phyloP scores from a whole-genome alignment of 92 coral and sea anemone species.

The Phymanthus crucifer region DNA sequence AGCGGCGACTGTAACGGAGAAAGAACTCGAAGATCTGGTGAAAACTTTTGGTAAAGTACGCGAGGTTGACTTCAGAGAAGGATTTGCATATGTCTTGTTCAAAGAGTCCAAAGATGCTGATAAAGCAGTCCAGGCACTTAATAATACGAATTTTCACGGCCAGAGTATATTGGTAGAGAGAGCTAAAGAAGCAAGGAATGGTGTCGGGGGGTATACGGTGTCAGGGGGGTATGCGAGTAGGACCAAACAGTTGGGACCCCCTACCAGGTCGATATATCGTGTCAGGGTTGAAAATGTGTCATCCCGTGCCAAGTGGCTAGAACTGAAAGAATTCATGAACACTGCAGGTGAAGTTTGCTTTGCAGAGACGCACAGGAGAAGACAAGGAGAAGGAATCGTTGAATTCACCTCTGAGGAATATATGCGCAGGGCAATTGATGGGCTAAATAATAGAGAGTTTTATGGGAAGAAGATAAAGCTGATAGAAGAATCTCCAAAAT shows the following conservation, averaged over 20 bases:
- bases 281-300: constrained; percentile 95
- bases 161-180: constrained; percentile 91
- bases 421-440: constrained; percentile 76
- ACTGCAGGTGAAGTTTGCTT: constrained; percentile 96
- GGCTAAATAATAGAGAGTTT: constrained; percentile 77
- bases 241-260: constrained; percentile 83
- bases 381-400: constrained; percentile 94
- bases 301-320: constrained; percentile 95
- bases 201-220: constrained; percentile 89
- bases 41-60: constrained; percentile 88
- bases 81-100: constrained; percentile 92
- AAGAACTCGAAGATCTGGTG: constrained; percentile 78
- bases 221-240: constrained; percentile 92
- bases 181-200: constrained; percentile 77
- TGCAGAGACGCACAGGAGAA: constrained; percentile 96
- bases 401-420: constrained; percentile 85
- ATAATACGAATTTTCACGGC: constrained; percentile 82
- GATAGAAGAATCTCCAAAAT: constrained; percentile 82
- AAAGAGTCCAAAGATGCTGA: constrained; percentile 87
- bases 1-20: constrained; percentile 80
- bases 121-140: constrained; percentile 85
- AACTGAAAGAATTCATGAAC: constrained; percentile 91
- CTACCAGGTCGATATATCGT: constrained; percentile 83
- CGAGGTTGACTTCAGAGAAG: constrained; percentile 91
- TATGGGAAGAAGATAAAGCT: constrained; percentile 80